Base-by-base conservation (phyloP, 2,888 invertebrate species). In the Drosophila mercatorum region DNA sequence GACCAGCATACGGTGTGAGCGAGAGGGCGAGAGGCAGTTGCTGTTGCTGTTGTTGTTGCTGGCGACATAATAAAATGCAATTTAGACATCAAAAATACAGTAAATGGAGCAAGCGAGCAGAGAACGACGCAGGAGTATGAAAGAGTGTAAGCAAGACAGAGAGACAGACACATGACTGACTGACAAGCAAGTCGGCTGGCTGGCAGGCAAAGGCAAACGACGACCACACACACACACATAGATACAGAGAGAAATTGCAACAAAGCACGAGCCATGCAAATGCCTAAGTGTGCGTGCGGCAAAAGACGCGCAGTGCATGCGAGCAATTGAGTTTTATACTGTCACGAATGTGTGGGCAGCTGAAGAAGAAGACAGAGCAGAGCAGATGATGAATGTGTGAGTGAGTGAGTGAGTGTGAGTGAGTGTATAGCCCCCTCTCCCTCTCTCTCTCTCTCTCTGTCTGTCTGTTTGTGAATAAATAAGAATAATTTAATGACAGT, bases 81-180 rank as follows among this genome's bases (percentile, higher is more conserved):
- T 90, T 88, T 88, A 90, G 90, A 88, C 89, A 90, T 90, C 90
- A 83, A 90, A 88, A 85, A 86, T 89, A 86, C 78, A 84, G 89
- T 75, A 88, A 85, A 85, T 85, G 86, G 84, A 85, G 86, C 86
- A 72, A 82, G 86, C 86, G 69, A 65, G 64, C 69, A 75, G 63
- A 85, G 77, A 26, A 61, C 47, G 49, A 52, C 17, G 47, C 4
- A 36, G 12, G 53, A 26, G 44, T 40, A 26, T 22, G 53, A 10
- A 1, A 22, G 38, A 17, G 49, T 31, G 58, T 44, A 70, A 51
- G 49, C 49, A 51, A 11, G 49, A 51, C 49, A 34, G 49, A 84
- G 64, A 44, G 44, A 1, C 72, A 70, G 72, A 72, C 88, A 74
- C 72, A 82, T 83, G 83, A 88, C 74, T 82, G 83, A 88, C 74